Base-by-base conservation (phyloP, 1,140 invertebrate genomes). In the Oreohelix idahoensis region DNA sequence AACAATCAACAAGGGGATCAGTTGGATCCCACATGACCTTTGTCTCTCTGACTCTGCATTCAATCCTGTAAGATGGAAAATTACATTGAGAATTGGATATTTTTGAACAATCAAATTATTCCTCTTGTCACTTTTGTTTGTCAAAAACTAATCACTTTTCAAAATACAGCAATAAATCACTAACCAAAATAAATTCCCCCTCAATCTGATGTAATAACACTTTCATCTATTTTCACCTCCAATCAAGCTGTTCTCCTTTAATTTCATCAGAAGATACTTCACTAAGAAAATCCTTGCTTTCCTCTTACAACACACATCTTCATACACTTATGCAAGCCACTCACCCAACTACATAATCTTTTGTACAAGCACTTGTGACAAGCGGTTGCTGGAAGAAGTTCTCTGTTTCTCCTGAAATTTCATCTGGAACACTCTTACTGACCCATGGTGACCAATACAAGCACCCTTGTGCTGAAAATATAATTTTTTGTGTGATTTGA, bases 1-100 rank as follows among this genome's bases (percentile, higher is more conserved):
- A 95, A 88, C 96, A 97, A 79, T 95, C 94, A 0, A 96, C 95
- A 88, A 84, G 83, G 8, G 58, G 95, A 94, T 81, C 92, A 11
- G 51, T 75, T 32, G 71, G 53, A 35, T 83, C 73, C 66, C 70
- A 73, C 45, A 71, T 73, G 66, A 71, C 32, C 51, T 36, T 63
- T 23, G 66, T 75, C 5, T 5, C 32, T 45, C 39, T 76, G 1
- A 63, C 81, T 76, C 81, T 23, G 73, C 81, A 83, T 26, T 76
- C 81, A 66, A 76, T 13, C 26, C 71, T 75, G 36, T 58, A n/a
- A 58, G 53, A 58, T 11, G 20, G 20, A 2, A 69, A 45, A 8
- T 45, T 45, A 8, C 15, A 58, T 10, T 58, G 10, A 20, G 1
- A 58, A 23, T 23, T 58, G 15, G 17, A 58, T 58, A 38, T 69